Evolutionary conservation across 2,888 invertebrate species (phyloP), one percentile per base, ranked within the genome.

Genomic region (Drosophila rellima): DNA sequence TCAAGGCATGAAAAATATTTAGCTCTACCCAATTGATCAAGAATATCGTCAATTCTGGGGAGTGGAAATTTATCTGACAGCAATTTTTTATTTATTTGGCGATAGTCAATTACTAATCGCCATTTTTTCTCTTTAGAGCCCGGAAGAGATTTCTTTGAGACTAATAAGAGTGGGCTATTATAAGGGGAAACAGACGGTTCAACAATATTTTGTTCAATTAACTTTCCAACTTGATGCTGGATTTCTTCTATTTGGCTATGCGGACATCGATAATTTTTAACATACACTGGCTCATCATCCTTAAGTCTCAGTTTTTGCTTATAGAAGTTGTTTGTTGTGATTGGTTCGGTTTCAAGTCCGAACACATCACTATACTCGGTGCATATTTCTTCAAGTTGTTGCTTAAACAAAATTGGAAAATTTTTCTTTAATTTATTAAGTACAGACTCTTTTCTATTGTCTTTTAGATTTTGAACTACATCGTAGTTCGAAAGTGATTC

Each of bases 101-200:
- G 37, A 44, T 44, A 26, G 26, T 44, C 26, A 44, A 44, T 44
- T 26, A 44, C 44, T 44, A 44, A 44, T 8, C 44, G 44, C 44
- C 44, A 44, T n/a, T 44, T 44, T 44, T 44, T 44, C n/a, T 26
- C 26, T 26, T 26, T 26, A 26, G 26, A 26, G 26, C 26, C 26
- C 26, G 26, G 26, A 26, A 26, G 26, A 6, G 3, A 26, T 26
- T 26, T 26, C 26, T 26, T 26, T 26, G 26, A 6, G 26, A 44
- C 44, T 44, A 44, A 26, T 26, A 26, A 44, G 2, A 44, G 23
- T 7, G 44, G 26, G 44, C 44, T 44, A 26, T 44, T 44, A 26
- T 44, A 26, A 2, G 20, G 23, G n/a, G 44, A 44, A n/a, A 44
- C 44, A 44, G 23, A 44, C 44, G 44, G 44, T 44, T 44, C 44